Percentiles rank a stretch among this genome's conserved stretches.
Evolutionary conservation across 1,140 invertebrate genomes (phyloP).

Genomic region (Dreissena rostriformis): DNA sequence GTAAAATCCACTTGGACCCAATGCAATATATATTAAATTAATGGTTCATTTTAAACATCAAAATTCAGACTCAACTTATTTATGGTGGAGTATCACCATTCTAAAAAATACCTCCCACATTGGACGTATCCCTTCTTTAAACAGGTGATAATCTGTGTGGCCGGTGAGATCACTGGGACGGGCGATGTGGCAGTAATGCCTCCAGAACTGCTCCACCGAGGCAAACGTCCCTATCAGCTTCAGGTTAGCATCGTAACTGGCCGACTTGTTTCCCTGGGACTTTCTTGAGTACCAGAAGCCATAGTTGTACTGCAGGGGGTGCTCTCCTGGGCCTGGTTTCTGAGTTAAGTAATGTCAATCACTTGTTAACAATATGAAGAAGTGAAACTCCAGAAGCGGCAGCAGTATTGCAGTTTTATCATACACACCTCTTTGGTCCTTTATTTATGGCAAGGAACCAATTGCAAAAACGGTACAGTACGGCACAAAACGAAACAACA

Average conservation of each 20-base stretch:
- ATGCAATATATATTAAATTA: too few relatives aligned
- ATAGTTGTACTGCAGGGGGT: constrained; percentile 94
- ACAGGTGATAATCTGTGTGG: constrained; percentile 97
- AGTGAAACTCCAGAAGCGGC: too few relatives aligned
- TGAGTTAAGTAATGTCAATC: constrained; percentile 35
- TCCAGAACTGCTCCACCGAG: constrained; percentile 97
- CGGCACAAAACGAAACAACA: too few relatives aligned
- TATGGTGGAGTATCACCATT: too few relatives aligned
- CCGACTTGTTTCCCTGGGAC: constrained; percentile 85
- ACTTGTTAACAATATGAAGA: too few relatives aligned
- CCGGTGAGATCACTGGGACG: constrained; percentile 89
- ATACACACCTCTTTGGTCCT: too few relatives aligned
- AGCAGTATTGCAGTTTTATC: too few relatives aligned
- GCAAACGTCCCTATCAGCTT: constrained; percentile 88
- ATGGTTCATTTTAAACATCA: too few relatives aligned
- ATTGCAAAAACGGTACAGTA: too few relatives aligned
- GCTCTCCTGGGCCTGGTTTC: constrained; percentile 86
- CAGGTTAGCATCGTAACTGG: constrained; percentile 88
- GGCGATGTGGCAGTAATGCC: constrained; percentile 94
- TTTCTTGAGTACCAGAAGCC: constrained; percentile 94
- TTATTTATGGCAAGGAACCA: too few relatives aligned
- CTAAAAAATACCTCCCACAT: constrained; percentile 94
- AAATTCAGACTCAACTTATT: too few relatives aligned
- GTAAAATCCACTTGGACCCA: too few relatives aligned
- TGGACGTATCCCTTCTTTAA: constrained; percentile 99